Evolutionary conservation across 2,888 invertebrate genomes (phyloP).

Genomic region (Philereme vetulata): DNA sequence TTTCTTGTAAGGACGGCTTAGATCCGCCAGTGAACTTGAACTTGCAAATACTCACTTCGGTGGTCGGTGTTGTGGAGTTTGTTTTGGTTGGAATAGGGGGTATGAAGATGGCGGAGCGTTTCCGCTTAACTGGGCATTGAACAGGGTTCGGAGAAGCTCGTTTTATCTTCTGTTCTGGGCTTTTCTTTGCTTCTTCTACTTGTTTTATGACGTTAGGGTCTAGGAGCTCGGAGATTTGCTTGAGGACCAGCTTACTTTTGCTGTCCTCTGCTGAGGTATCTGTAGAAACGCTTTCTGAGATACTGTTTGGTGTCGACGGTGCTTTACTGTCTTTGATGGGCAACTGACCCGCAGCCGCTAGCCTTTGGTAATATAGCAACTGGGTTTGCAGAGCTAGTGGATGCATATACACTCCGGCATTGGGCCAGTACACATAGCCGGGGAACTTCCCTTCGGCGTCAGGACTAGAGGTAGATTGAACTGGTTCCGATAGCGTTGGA

Average conservation of each 20-base stretch:
- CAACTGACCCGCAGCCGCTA: constrained; percentile 83
- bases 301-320: constrained; percentile 60
- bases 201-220: constrained; percentile 75
- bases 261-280: constrained; percentile 71
- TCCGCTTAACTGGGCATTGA: constrained; percentile 85
- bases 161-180: constrained; percentile 75
- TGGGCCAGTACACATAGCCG: constrained; percentile 88
- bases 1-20: constrained; percentile 94
- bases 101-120: constrained; percentile 92
- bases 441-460: constrained; percentile 67
- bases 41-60: constrained; percentile 95
- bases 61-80: constrained; percentile 89
- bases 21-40: constrained; percentile 97
- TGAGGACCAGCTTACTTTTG: constrained; percentile 71
- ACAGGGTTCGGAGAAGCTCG: constrained; percentile 66
- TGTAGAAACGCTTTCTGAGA: constrained; percentile 52
- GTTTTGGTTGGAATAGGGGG: constrained; percentile 91
- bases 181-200: constrained; percentile 61
- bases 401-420: constrained; percentile 88
- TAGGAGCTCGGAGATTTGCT: constrained; percentile 75
- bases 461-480: constrained; percentile 61
- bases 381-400: constrained; percentile 89
- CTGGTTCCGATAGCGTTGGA: constrained; percentile 71
- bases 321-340: constrained; percentile 65
- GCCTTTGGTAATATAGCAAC: constrained; percentile 89